Percentiles rank a stretch among this genome's conserved stretches.
Conservation (phyloP, 2,113 vertebrate genomes). For the Carollia perspicillata region DNA sequence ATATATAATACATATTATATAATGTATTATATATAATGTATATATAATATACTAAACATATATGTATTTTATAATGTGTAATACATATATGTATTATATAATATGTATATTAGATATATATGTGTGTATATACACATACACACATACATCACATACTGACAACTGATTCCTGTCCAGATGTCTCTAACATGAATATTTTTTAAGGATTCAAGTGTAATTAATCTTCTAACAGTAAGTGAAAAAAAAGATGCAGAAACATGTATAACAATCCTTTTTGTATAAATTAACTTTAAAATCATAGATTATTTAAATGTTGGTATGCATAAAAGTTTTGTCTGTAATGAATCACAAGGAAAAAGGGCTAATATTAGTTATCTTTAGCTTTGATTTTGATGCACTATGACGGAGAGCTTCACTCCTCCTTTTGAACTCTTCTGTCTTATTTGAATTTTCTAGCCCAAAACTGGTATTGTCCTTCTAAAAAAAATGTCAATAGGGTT, state of each 20-base stretch:
- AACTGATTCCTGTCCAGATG: background rate
- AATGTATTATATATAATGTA: too few species aligned
- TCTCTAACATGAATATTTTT: slow-evolving; percentile 25
- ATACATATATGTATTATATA: too few species aligned
- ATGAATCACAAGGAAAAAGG: background rate
- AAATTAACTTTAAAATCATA: slow-evolving; percentile 26
- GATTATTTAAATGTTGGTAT: background rate
- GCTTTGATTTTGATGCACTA: background rate
- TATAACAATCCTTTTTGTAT: background rate
- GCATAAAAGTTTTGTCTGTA: background rate
- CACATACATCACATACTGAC: background rate
- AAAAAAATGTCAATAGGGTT: background rate
- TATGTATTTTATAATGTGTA: too few species aligned
- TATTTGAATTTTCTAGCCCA: slow-evolving; percentile 38
- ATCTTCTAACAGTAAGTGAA: background rate
- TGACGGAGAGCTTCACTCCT: background rate
- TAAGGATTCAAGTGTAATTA: background rate
- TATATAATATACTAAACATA: too few species aligned
- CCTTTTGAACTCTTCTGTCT: background rate
- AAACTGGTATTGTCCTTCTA: background rate
- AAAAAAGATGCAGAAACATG: background rate
- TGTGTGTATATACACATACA: background rate
- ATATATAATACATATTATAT: too few species aligned
- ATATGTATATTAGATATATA: background rate
- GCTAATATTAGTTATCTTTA: background rate